These are phyloP conservation scores for Mantis religiosa DNA, from an alignment of 2,888 invertebrate genomes.

Conservation along the genomic window DNA sequence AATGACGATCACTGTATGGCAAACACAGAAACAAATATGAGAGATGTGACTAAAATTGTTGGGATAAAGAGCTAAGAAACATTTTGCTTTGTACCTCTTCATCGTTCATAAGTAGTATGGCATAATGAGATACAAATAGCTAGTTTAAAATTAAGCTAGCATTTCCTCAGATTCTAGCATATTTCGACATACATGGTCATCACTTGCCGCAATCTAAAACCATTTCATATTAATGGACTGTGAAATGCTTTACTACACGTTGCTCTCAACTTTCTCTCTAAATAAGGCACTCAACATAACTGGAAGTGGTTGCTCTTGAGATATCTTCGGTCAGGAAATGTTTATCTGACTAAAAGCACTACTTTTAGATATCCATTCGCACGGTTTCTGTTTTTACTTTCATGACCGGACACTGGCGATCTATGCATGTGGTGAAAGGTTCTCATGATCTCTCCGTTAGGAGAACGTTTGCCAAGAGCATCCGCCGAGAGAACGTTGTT, in stretches of 20 bases:
- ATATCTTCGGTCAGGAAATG: background rate
- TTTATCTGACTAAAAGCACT: background rate
- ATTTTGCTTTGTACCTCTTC: too few species aligned
- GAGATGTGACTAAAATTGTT: too few species aligned
- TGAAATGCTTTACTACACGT: background rate
- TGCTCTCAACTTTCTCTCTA: background rate
- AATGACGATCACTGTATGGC: too few species aligned
- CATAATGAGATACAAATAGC: too few species aligned
- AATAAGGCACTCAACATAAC: background rate
- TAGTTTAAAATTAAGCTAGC: background rate
- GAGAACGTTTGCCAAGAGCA: background rate
- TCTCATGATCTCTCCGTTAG: background rate
- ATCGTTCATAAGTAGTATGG: too few species aligned
- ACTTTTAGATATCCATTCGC: background rate
- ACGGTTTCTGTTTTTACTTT: background rate
- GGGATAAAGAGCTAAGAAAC: too few species aligned
- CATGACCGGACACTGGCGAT: background rate
- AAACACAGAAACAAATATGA: too few species aligned
- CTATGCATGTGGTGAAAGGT: background rate
- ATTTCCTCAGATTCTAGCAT: background rate
- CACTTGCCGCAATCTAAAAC: background rate
- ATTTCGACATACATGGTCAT: background rate
- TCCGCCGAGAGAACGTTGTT: background rate
- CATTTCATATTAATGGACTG: background rate
- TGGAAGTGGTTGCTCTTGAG: background rate